These are phyloP conservation scores for Chaetodon trifasciatus DNA, from an alignment of 2,797 vertebrate species.

Conservation along the genomic window DNA sequence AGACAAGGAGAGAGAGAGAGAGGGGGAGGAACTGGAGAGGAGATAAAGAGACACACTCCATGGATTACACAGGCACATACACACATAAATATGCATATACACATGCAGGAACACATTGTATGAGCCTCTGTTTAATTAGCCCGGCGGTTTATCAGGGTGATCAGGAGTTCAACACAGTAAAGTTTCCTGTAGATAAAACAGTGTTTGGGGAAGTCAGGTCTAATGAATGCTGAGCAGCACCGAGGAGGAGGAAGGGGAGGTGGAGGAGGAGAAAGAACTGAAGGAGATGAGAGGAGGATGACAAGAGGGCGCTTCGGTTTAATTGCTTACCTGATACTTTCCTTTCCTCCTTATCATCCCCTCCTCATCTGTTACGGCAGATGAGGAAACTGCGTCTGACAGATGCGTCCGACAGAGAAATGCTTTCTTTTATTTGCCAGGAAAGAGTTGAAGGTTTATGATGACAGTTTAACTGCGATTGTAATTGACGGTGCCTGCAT, in stretches of 20 bases:
- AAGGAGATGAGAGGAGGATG: conserved; percentile 69
- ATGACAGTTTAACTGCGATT: conserved; percentile 57
- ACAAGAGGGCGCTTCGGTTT: conserved; percentile 72
- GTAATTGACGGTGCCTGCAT: conserved; percentile 37
- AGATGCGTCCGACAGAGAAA: conserved; percentile 41
- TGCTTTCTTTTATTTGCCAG: conserved; percentile 47
- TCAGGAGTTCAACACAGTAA: conserved; percentile 82
- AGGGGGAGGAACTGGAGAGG: conserved; percentile 53
- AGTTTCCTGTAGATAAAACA: conserved; percentile 83
- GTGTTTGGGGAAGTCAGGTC: conserved; percentile 69
- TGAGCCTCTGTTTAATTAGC: conserved; percentile 85
- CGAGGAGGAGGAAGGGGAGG: conserved; percentile 35
- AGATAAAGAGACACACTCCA: conserved; percentile 82
- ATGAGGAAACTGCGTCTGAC: conserved; percentile 71
- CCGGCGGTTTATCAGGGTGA: conserved; percentile 83
- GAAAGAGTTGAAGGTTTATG: conserved; percentile 60
- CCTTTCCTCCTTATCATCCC: conserved; percentile 68
- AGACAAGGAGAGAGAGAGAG: conserved; percentile 73
- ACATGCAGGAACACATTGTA: conserved; percentile 74
- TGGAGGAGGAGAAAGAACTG: conserved; percentile 43
- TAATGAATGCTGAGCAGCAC: conserved; percentile 77
- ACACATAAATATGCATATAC: conserved; percentile 74
- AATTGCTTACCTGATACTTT: conserved; percentile 82
- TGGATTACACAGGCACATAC: conserved; percentile 75
- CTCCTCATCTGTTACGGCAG: conserved; percentile 65